Percentiles rank a stretch among this genome's conserved stretches.
Evolutionary conservation across 2,888 invertebrate species (phyloP).

Genomic region (Pachydiplax longipennis): DNA sequence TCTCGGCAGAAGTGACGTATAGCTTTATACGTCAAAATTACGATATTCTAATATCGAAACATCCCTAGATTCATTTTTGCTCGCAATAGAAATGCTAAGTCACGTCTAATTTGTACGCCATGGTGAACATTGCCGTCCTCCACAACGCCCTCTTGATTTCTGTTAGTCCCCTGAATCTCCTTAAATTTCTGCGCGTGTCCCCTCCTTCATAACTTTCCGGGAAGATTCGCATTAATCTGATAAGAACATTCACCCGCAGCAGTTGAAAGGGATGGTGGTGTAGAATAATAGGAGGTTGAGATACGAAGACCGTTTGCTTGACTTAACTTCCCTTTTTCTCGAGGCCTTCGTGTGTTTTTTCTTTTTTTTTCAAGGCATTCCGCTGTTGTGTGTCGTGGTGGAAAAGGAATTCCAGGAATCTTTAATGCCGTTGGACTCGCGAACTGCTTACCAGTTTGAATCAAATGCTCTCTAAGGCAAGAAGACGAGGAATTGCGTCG

Average conservation of each 20-base stretch:
- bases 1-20: no score
- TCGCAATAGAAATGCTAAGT: no score
- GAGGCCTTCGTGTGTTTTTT: background rate
- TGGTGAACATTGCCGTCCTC: no score
- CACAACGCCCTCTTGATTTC: no score
- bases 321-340: background rate
- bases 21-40: no score
- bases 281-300: background rate
- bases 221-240: background rate
- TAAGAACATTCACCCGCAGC: background rate
- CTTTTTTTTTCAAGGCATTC: background rate
- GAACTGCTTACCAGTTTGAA: no score
- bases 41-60: no score
- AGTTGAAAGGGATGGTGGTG: background rate
- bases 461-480: no score
- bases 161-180: background rate
- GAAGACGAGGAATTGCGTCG: no score
- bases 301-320: background rate
- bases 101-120: no score
- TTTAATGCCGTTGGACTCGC: background rate
- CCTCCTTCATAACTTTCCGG: background rate
- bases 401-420: background rate
- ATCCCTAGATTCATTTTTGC: no score
- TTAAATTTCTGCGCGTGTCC: background rate
- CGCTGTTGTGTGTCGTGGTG: background rate